Evolutionary conservation across 2,113 vertebrate genomes (phyloP), one percentile per base, ranked within the genome.

Genomic region (Bufo gargarizans): DNA sequence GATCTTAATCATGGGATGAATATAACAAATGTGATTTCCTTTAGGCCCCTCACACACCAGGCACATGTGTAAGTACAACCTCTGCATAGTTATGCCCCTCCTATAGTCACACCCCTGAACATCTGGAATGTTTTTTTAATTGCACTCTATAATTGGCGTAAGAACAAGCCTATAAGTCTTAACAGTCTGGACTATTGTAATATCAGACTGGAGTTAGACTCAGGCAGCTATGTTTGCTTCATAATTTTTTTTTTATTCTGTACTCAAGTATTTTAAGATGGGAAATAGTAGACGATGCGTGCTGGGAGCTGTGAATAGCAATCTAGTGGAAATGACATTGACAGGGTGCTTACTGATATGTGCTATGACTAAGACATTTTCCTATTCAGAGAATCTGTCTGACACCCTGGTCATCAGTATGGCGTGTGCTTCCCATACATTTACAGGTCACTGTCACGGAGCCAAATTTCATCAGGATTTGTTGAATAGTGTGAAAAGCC

Each of bases 361-460:
- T 45, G 78, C 55, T 43, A 59, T 81, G 78, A 81, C 78, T 59
- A 59, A 81, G 78, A 45, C 78, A 81, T 81, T 59, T 76, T 81
- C 78, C 78, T 81, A 17, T 59, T 81, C 78, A 59, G 78, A 43
- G 78, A 19, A 81, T 55, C 77, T 11, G 55, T 56, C 71, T 74
- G 71, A 12, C 71, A 43, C 43, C 22, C 47, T 76, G 72, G 45
- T 76, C 72, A 50, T 76, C 72, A 4, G 72, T 16, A 50, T 47
- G 71, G 71, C 71, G 14, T 79, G n/a, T 43, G 55, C n/a, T 80
- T 59, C 53, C 77, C 77, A 56, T 59, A 59, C 56, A 78, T 55
- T 56, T 78, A 22, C 50, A 78, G 49, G 50, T 78, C 77, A 56
- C 19, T 14, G 20, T 78, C 50, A 55, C 20, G 22, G 50, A 22